Base-by-base conservation (phyloP, 2,113 vertebrate genomes). In the Sakesphorus luctuosus region DNA sequence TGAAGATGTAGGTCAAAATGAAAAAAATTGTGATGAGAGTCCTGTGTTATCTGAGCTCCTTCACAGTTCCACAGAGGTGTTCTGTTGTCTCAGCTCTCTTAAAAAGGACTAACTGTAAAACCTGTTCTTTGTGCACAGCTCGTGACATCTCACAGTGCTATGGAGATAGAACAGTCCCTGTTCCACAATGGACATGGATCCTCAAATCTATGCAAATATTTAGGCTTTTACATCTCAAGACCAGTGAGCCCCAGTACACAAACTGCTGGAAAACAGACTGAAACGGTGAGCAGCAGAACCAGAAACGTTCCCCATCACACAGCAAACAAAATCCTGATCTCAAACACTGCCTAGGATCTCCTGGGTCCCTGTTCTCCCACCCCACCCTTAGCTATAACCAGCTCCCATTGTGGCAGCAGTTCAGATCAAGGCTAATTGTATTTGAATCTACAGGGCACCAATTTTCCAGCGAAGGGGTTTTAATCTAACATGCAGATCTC, bases 401-500 rank as follows among this genome's bases (percentile, higher is more conserved):
- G 49, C 20, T 84, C 90, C 79, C 83, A 66, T 40, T 1, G 2
- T 18, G 52, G 92, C 73, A 87, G 90, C 76, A 20, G 88, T 38
- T 96, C 90, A 87, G 96, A 96, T 68, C 92, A 76, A 58, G 92
- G 96, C 95, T 96, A 96, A 96, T 87, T 92, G 76, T 82, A 7
- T 96, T 84, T 90, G 88, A 96, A 96, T 89, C 93, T 97, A 94
- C 95, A 89, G 90, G 96, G 93, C 73, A 96, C 96, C 94, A 93
- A 96, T 97, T 97, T 97, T 96, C 96, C 96, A 96, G 94, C 89
- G 4, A 84, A 79, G 86, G 94, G 96, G 88, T 96, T 97, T 97
- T 96, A 97, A 97, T 96, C 96, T 97, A 97, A 97, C 92, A 69
- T 62, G 96, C 92, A 92, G 95, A 96, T 96, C 96, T 96, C 93